These are phyloP conservation scores for human (Homo sapiens) DNA, from an alignment of 2,113 vertebrate species.

Conservation along the genomic window DNA sequence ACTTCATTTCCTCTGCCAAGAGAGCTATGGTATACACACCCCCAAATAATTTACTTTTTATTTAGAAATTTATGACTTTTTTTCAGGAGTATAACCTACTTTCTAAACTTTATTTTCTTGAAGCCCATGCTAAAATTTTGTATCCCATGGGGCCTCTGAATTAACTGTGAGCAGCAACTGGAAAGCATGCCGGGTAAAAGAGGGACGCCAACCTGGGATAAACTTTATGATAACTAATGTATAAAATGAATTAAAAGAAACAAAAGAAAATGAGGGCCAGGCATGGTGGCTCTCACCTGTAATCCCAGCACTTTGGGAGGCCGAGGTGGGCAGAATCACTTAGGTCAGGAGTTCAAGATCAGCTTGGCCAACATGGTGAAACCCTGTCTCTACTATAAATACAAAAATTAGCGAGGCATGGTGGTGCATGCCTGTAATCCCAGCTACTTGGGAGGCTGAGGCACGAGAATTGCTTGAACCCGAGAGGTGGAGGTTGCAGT, in stretches of 20 bases:
- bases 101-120: background rate
- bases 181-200: background rate
- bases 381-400: background rate
- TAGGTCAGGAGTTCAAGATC: background rate
- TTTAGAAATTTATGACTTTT: slow-evolving; percentile 32
- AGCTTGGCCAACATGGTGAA: background rate
- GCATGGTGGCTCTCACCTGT: background rate
- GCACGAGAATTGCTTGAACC: background rate
- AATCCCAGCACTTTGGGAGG: background rate
- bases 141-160: background rate
- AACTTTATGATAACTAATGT: background rate
- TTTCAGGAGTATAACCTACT: background rate
- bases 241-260: background rate
- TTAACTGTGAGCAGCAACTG: background rate
- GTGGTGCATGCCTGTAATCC: no score
- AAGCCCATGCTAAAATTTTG: background rate
- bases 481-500: background rate
- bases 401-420: background rate
- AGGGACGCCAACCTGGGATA: background rate
- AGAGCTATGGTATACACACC: background rate
- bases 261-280: background rate
- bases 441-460: background rate
- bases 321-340: background rate
- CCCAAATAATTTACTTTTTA: background rate
- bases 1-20: background rate